These are phyloP conservation scores for Oreochromis niloticus DNA, from an alignment of 2,113 vertebrate species.

Conservation along the genomic window DNA sequence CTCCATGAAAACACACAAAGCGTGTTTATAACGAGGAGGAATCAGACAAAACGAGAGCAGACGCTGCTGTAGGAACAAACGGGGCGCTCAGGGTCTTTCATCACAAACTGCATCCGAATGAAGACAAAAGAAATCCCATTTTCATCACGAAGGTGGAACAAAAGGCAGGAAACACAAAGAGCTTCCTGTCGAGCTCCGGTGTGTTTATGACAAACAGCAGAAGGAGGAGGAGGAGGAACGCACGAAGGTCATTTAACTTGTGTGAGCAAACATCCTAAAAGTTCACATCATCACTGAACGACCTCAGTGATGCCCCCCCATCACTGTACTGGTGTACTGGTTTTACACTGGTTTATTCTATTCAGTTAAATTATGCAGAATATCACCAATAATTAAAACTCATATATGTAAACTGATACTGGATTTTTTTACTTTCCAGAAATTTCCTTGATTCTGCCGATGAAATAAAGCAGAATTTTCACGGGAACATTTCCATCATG, in stretches of 20 bases:
- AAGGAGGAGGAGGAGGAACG: not conserved
- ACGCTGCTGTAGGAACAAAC: not conserved
- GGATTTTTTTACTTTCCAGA: not conserved
- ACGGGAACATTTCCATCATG: not conserved
- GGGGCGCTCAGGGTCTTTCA: slow-evolving; percentile 6
- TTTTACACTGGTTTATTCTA: not conserved
- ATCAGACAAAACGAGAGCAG: not conserved
- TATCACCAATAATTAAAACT: not conserved
- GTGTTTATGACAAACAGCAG: not conserved
- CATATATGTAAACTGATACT: not conserved
- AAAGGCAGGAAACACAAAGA: slow-evolving; percentile 13
- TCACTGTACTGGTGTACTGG: not conserved
- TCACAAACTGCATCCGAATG: not conserved
- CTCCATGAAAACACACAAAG: not conserved
- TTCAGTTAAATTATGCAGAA: not conserved
- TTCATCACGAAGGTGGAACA: not conserved
- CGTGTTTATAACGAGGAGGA: not conserved
- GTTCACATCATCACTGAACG: not conserved
- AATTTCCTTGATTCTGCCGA: not conserved
- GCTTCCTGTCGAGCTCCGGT: not conserved
- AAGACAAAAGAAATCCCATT: not conserved
- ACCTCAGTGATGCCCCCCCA: not conserved
- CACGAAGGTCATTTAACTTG: not conserved
- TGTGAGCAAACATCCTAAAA: not conserved
- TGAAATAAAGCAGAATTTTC: not conserved